Percentiles rank a stretch among this genome's conserved stretches.
phyloP scores from a whole-genome alignment of 1,140 invertebrate genomes.

The Pseudoatta argentina region DNA sequence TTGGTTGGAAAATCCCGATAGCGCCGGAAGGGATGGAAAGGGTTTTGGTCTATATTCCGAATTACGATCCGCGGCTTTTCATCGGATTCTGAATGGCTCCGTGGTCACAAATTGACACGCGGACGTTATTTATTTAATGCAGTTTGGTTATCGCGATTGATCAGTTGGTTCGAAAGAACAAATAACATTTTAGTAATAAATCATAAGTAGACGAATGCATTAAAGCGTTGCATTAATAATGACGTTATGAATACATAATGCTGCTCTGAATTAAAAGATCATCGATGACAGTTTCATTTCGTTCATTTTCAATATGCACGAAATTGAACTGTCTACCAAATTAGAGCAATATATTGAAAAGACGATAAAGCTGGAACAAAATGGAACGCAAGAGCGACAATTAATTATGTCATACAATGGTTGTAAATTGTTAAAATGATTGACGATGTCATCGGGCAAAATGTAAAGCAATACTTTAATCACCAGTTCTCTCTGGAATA shows the following conservation, averaged over 20 bases:
- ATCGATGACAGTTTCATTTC: background rate
- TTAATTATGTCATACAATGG: background rate
- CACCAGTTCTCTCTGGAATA: background rate
- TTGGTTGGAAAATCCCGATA: constrained; percentile 15
- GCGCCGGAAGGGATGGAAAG: background rate
- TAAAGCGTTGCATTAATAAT: background rate
- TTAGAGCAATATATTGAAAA: background rate
- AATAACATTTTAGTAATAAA: background rate
- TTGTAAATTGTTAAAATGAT: background rate
- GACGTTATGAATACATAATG: background rate
- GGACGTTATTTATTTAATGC: constrained; percentile 34
- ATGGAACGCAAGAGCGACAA: background rate
- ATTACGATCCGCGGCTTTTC: constrained; percentile 45
- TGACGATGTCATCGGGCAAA: background rate
- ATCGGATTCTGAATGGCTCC: constrained; percentile 28
- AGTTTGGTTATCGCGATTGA: constrained; percentile 15
- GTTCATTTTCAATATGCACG: background rate
- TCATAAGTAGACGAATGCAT: background rate
- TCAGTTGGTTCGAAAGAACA: background rate
- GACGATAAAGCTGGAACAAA: background rate
- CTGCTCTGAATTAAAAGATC: background rate
- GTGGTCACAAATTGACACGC: constrained; percentile 3
- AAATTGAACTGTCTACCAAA: background rate
- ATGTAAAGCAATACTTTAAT: background rate
- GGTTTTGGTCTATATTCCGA: background rate